Conservation (phyloP, 2,113 vertebrate species). For the Xiphophorus maculatus region DNA sequence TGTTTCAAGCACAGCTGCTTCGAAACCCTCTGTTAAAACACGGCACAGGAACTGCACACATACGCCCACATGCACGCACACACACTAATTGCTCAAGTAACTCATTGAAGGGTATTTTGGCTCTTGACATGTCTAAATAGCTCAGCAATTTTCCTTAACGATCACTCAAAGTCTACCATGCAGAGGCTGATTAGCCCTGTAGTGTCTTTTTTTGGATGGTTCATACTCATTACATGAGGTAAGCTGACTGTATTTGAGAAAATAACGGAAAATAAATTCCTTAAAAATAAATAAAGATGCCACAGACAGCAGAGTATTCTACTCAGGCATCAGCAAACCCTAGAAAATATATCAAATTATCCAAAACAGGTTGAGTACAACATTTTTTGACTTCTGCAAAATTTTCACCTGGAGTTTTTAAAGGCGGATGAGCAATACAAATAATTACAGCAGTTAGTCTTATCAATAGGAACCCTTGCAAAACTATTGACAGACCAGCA, state of each 20-base stretch:
- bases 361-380: no score
- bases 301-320: background rate
- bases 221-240: constrained; percentile 31
- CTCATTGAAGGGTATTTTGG: constrained; percentile 33
- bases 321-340: no score
- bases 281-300: background rate
- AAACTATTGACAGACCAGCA: no score
- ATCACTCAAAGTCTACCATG: constrained; percentile 55
- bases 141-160: constrained; percentile 44
- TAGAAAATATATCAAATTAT: no score
- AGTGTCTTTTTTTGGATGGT: constrained; percentile 26
- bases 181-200: constrained; percentile 41
- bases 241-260: constrained; percentile 23
- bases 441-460: no score
- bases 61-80: background rate
- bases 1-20: constrained; percentile 16
- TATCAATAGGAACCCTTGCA: no score
- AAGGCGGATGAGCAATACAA: no score
- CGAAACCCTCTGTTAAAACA: constrained; percentile 10
- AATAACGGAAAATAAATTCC: constrained; percentile 13
- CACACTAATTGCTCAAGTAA: constrained; percentile 16
- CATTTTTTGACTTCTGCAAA: no score
- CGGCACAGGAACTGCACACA: background rate
- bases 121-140: constrained; percentile 33
- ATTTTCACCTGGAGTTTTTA: no score